Base-by-base conservation (phyloP, 2,113 vertebrate species). In the Grantiella picta region DNA sequence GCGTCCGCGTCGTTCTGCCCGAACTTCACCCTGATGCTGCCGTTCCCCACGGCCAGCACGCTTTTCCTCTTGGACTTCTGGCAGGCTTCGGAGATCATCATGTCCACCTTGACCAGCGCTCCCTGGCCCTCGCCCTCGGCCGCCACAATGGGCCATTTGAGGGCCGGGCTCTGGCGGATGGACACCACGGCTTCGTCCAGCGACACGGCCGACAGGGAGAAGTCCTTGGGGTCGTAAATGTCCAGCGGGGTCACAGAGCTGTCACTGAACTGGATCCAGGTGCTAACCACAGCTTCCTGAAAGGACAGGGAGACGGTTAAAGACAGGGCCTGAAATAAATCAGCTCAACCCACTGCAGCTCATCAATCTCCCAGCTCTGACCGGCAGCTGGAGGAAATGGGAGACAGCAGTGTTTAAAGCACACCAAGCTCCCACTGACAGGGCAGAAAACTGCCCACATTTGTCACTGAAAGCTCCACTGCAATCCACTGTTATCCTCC, bases 221-320 rank as follows among this genome's bases (percentile, higher is more conserved):
- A 99, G 91, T 98, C 98, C 82, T 98, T 98, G 5, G 98, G 33
- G 92, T 99, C 98, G 15, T 99, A 99, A 36, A 99, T 98, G 94
- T 99, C 99, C 91, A 99, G 97, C 1, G 99, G 99, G 3, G 99
- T 98, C 68, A 98, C 97, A 0, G 99, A 99, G 96, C 99, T 98
- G 2, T 99, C 99, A 8, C 99, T 99, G 98, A 99, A 99, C 97
- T 99, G 99, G 38, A 99, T 98, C 99, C 99, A 99, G 15, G 98
- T 98, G 89, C 99, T 99, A 89, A 99, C 97, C 91, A 99, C 96
- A 9, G 99, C 99, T 93, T 99, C 99, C 99, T 99, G 96, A 21
- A 68, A 95, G 97, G 90, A 97, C 40, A 98, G 49, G 88, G 44
- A 92, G 19, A 73, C 3, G 12, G 54, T 92, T 95, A 63, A 96